Evolutionary conservation across 2,888 invertebrate species (phyloP).

Genomic region (Xestia ashworthii): DNA sequence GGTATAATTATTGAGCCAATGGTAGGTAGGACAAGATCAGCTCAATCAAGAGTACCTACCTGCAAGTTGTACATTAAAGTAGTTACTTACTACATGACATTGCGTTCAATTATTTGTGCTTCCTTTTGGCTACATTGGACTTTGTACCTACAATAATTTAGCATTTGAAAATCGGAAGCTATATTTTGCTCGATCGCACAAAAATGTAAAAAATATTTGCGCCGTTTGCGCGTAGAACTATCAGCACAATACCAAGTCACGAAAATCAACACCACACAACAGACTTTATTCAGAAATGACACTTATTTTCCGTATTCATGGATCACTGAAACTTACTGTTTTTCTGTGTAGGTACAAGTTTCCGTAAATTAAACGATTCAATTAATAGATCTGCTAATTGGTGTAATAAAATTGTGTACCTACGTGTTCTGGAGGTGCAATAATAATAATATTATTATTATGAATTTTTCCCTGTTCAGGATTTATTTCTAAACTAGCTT

Average conservation of each 20-base stretch:
- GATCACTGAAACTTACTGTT: slow-evolving; percentile 11
- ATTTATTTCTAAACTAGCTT: neutral
- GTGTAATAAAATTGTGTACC: too few relatives aligned
- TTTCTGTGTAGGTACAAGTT: neutral
- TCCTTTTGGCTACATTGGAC: neutral
- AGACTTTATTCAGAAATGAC: slow-evolving; percentile 5
- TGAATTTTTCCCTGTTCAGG: neutral
- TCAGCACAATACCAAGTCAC: slow-evolving; percentile 23
- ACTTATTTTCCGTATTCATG: slow-evolving; percentile 10
- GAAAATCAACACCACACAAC: slow-evolving; percentile 19
- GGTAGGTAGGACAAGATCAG: neutral
- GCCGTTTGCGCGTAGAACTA: neutral
- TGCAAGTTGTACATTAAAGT: neutral
- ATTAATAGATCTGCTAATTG: slow-evolving; percentile 2
- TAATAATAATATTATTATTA: neutral
- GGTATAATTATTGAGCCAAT: neutral
- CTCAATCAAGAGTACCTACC: neutral
- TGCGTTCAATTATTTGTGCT: neutral
- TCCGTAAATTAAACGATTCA: neutral
- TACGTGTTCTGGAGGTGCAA: neutral
- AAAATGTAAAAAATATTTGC: neutral
- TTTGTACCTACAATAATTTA: neutral
- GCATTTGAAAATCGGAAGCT: neutral
- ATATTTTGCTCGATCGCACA: neutral
- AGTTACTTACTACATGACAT: neutral